Evolutionary conservation across 2,888 invertebrate genomes (phyloP).

Genomic region (Lomographa bimaculata): DNA sequence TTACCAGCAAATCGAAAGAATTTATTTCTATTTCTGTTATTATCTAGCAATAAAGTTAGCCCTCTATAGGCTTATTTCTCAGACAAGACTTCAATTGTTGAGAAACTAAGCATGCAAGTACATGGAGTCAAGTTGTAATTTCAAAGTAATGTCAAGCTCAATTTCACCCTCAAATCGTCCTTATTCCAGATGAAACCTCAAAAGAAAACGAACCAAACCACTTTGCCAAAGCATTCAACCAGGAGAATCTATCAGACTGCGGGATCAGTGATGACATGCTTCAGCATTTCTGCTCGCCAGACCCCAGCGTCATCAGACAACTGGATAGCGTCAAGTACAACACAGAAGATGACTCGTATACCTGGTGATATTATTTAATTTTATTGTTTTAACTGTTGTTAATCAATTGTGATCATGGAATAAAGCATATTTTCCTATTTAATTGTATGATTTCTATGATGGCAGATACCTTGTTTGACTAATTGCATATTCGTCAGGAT

Average conservation of each 20-base stretch:
- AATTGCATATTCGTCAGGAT: no score
- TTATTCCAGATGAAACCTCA: constrained; percentile 70
- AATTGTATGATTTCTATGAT: constrained; percentile 20
- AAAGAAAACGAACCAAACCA: constrained; percentile 76
- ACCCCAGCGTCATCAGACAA: constrained; percentile 75
- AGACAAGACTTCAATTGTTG: no score
- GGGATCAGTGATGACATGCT: constrained; percentile 87
- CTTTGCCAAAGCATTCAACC: constrained; percentile 87
- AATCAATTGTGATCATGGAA: constrained; percentile 45
- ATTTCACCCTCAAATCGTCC: no score
- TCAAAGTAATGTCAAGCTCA: no score
- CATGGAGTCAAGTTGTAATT: no score
- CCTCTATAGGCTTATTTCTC: no score
- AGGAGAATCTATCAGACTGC: constrained; percentile 94
- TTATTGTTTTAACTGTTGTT: constrained; percentile 26
- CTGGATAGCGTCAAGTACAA: constrained; percentile 87
- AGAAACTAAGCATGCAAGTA: no score
- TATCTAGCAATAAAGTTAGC: no score
- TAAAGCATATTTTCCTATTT: constrained; percentile 44
- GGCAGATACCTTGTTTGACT: no score
- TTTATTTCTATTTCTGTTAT: no score
- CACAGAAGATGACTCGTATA: constrained; percentile 82
- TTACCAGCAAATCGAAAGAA: no score
- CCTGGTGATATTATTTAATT: constrained; percentile 64
- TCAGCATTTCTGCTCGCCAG: constrained; percentile 86